phyloP scores from a whole-genome alignment of 1,140 invertebrate genomes.

The Lerema accius region DNA sequence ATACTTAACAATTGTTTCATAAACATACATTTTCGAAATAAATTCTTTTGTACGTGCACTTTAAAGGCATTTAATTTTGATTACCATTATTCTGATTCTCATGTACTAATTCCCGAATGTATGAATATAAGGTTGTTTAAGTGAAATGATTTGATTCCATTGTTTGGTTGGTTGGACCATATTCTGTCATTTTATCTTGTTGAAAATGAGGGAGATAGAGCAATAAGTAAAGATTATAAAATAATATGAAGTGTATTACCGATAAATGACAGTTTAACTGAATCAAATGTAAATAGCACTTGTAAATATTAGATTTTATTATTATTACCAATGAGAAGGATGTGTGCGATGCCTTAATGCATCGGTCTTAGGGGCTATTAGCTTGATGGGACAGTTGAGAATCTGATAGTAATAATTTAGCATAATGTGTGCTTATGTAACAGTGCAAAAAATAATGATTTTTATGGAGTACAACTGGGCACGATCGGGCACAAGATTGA shows the following conservation, averaged over 20 bases:
- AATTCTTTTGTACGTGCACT: conserved; percentile 4
- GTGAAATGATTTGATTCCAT: conserved; percentile 19
- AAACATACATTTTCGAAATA: conserved; percentile 10
- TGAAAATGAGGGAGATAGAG: conserved; percentile 39
- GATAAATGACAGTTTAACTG: conserved; percentile 53
- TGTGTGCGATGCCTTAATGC: conserved; percentile 57
- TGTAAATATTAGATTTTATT: conserved; percentile 70
- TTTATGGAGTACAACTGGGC: background rate
- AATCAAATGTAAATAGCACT: conserved; percentile 61
- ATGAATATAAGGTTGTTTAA: conserved; percentile 1
- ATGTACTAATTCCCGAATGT: conserved; percentile 18
- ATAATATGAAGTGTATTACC: conserved; percentile 44
- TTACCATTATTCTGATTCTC: conserved; percentile 17
- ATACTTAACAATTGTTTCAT: conserved; percentile 14
- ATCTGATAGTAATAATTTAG: conserved; percentile 38
- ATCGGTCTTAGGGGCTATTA: conserved; percentile 50
- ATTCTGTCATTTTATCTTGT: conserved; percentile 36
- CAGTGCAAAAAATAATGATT: background rate
- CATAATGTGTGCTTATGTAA: conserved; percentile 20
- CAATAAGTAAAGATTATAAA: conserved; percentile 44
- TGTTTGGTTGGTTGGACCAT: conserved; percentile 25
- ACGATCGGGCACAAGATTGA: conserved; percentile 22
- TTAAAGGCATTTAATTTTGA: conserved; percentile 29
- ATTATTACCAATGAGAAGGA: conserved; percentile 68
- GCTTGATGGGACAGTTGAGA: conserved; percentile 46